These are phyloP conservation scores for Chloropsis hardwickii DNA, from an alignment of 2,113 vertebrate species.

Conservation along the genomic window DNA sequence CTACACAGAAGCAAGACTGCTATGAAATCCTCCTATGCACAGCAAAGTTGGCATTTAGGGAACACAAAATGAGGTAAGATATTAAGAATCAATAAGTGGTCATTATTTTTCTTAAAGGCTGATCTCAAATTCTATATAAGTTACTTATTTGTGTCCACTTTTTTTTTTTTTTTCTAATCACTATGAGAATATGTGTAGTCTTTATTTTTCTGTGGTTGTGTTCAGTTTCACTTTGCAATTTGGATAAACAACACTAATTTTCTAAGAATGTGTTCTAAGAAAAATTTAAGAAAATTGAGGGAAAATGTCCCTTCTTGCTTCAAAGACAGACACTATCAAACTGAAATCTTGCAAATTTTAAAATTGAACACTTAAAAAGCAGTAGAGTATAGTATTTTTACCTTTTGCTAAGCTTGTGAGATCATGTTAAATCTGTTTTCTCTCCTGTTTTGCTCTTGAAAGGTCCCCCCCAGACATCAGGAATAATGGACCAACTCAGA, in stretches of 20 bases:
- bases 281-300: neutral
- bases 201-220: neutral
- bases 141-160: neutral
- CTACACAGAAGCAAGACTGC: neutral
- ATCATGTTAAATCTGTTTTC: neutral
- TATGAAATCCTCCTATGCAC: neutral
- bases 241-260: neutral
- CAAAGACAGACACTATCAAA: neutral
- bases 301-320: neutral
- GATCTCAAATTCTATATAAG: neutral
- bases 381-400: neutral
- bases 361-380: neutral
- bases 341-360: neutral
- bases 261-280: neutral
- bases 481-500: neutral
- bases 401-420: neutral
- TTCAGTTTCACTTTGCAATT: neutral
- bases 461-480: neutral
- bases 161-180: neutral
- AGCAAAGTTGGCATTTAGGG: neutral
- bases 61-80: neutral
- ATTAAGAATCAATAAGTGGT: neutral
- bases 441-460: neutral
- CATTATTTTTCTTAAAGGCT: neutral
- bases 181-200: fast-evolving